These are phyloP conservation scores for Buathra laborator DNA, from an alignment of 2,888 invertebrate species.

Conservation along the genomic window DNA sequence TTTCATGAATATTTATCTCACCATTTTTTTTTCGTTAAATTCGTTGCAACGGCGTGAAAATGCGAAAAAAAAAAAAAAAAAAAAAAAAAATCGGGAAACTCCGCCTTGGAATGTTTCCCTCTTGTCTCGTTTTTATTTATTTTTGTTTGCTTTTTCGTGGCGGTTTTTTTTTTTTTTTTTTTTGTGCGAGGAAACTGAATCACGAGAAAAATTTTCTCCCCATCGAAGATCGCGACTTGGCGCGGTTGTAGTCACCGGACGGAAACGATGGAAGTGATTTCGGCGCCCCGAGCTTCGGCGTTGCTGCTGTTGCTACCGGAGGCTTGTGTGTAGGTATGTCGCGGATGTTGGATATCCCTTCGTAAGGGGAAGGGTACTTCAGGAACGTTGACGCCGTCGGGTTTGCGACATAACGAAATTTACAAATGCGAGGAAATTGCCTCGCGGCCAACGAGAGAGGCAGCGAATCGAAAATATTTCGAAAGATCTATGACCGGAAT, in stretches of 20 bases:
- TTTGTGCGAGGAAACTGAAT: not conserved
- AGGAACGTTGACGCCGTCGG: slow-evolving; percentile 50
- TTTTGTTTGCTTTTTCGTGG: not conserved
- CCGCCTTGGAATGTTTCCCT: not conserved
- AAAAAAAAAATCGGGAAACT: not conserved
- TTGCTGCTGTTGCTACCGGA: slow-evolving; percentile 16
- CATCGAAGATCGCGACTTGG: not conserved
- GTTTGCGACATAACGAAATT: slow-evolving; percentile 69
- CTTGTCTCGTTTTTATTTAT: not conserved
- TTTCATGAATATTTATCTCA: slow-evolving; percentile 34
- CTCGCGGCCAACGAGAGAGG: slow-evolving; percentile 49
- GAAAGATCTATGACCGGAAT: slow-evolving; percentile 67
- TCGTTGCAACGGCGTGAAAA: not conserved
- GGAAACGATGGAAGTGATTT: slow-evolving; percentile 67
- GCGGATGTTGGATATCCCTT: slow-evolving; percentile 18
- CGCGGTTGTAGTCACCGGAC: slow-evolving; percentile 27
- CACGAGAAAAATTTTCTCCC: not conserved
- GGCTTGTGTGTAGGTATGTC: slow-evolving; percentile 8
- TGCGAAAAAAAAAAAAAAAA: not conserved
- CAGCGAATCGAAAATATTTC: slow-evolving; percentile 68
- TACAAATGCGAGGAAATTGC: slow-evolving; percentile 71
- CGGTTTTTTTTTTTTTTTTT: not conserved
- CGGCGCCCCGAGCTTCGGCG: slow-evolving; percentile 28
- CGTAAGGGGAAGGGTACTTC: slow-evolving; percentile 32
- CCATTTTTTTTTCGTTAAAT: slow-evolving; percentile 24